Percentiles rank a stretch among this genome's conserved stretches.
phyloP scores from a whole-genome alignment of 2,113 vertebrate genomes.

The Hymenochirus boettgeri region DNA sequence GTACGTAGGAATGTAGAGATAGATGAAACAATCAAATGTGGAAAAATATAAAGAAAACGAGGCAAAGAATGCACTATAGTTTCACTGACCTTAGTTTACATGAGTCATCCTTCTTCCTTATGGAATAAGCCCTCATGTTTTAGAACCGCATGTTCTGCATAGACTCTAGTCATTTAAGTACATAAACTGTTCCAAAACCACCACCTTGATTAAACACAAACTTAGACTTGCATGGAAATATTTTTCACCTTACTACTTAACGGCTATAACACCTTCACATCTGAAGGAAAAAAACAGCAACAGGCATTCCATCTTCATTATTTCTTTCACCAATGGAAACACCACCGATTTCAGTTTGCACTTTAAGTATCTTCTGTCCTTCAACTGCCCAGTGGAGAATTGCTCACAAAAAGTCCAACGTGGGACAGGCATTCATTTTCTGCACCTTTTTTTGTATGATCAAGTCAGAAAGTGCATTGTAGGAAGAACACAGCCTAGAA shows the following conservation, averaged over 20 bases:
- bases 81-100: constrained; percentile 9
- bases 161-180: constrained; percentile 9
- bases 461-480: constrained; percentile 25
- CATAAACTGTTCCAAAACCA: constrained; percentile 12
- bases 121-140: constrained; percentile 17
- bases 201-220: constrained; percentile 28
- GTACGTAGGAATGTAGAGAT: no score
- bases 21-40: no score
- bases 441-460: constrained; percentile 11
- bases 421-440: background rate
- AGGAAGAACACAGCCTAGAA: constrained; percentile 2
- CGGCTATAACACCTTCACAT: background rate
- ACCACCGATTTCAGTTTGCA: background rate
- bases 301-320: background rate
- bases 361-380: background rate
- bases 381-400: background rate
- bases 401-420: background rate
- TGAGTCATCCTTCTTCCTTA: background rate
- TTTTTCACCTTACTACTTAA: background rate
- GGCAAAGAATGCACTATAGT: background rate
- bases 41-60: no score
- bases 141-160: constrained; percentile 10
- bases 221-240: constrained; percentile 4
- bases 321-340: background rate
- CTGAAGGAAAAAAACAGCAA: background rate